These are phyloP conservation scores for Rhingia campestris DNA, from an alignment of 2,888 invertebrate genomes.

Conservation along the genomic window DNA sequence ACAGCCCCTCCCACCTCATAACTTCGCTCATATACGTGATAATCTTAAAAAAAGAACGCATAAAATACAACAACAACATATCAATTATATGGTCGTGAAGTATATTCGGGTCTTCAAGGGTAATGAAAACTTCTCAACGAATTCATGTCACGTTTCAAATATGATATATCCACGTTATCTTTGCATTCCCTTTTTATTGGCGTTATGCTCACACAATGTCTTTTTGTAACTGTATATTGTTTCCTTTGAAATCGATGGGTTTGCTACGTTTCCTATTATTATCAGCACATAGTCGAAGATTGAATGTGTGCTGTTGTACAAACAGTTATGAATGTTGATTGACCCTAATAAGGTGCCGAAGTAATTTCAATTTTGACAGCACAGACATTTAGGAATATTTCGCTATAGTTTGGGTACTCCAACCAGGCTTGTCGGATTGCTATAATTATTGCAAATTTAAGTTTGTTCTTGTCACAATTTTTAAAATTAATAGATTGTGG, in stretches of 20 bases:
- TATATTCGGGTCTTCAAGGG: slow-evolving; percentile 29
- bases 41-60: neutral
- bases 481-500: too few species aligned
- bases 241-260: slow-evolving; percentile 30
- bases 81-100: slow-evolving; percentile 35
- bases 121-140: slow-evolving; percentile 25
- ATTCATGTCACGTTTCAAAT: slow-evolving; percentile 54
- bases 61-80: slow-evolving; percentile 20
- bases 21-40: too few species aligned
- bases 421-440: too few species aligned
- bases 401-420: neutral
- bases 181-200: slow-evolving; percentile 25
- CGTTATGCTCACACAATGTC: slow-evolving; percentile 28
- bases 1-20: too few species aligned
- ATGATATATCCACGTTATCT: slow-evolving; percentile 18
- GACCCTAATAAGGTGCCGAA: slow-evolving; percentile 26
- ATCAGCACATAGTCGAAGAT: neutral
- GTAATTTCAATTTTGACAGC: slow-evolving; percentile 34
- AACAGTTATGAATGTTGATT: slow-evolving; percentile 35
- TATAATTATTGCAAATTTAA: too few species aligned
- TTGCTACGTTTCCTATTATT: slow-evolving; percentile 50
- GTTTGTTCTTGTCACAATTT: too few species aligned
- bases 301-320: slow-evolving; percentile 12
- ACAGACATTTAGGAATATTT: neutral
- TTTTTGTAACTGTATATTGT: slow-evolving; percentile 22